phyloP scores from a whole-genome alignment of 64 coral and sea anemone genomes.

The Dendrophyllia cribrosa region DNA sequence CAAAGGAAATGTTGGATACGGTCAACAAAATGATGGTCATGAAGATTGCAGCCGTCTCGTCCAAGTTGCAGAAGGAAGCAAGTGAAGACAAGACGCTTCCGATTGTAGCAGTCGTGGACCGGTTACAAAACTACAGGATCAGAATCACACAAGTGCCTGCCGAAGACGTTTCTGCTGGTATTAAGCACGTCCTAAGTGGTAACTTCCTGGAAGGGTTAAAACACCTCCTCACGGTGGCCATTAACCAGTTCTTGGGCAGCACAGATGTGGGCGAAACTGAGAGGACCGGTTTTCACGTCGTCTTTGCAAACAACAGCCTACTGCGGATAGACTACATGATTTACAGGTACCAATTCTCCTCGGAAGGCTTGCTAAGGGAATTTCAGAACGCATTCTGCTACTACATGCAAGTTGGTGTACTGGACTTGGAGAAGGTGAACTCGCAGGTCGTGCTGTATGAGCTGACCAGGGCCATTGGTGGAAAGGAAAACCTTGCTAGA shows the following conservation, averaged over 20 bases:
- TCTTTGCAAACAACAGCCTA: constrained; percentile 52
- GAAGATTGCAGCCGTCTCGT: not conserved
- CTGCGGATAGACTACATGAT: constrained; percentile 38
- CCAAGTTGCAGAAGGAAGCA: not conserved
- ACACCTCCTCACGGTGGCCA: not conserved
- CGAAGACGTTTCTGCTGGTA: not conserved
- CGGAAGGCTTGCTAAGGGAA: not conserved
- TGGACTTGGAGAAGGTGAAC: constrained; percentile 30
- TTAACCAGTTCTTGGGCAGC: constrained; percentile 31
- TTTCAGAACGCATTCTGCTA: constrained; percentile 33
- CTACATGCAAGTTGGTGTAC: constrained; percentile 30
- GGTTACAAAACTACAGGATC: not conserved
- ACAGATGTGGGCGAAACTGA: not conserved
- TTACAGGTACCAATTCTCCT: constrained; percentile 51
- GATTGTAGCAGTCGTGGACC: constrained; percentile 41
- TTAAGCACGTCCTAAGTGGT: not conserved
- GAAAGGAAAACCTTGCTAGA: not conserved
- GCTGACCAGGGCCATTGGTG: constrained; percentile 27
- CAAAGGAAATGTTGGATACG: too few relatives aligned
- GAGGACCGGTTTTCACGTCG: constrained; percentile 5
- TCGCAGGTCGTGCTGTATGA: constrained; percentile 40
- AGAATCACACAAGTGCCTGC: not conserved
- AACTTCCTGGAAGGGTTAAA: constrained; percentile 1
- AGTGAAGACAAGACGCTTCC: constrained; percentile 27
- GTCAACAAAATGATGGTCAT: too few relatives aligned